Percentiles rank a stretch among this genome's conserved stretches.
phyloP scores from a whole-genome alignment of 2,888 invertebrate genomes.

The Luperina nickerlii region DNA sequence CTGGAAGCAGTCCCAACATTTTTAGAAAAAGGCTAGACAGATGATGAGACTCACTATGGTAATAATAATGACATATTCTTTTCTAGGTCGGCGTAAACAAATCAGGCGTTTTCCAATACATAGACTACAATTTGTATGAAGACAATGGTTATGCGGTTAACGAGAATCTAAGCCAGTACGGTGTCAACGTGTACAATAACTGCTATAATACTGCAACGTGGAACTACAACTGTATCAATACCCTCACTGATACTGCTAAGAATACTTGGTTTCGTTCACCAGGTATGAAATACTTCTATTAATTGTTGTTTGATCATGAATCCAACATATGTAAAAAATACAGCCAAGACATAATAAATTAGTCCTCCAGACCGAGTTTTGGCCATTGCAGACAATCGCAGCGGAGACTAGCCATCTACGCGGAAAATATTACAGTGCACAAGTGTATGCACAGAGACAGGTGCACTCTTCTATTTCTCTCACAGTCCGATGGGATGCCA shows the following conservation, averaged over 20 bases:
- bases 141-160: constrained; percentile 85
- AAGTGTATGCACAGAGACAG: too few relatives aligned
- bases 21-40: too few relatives aligned
- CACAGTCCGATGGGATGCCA: background rate
- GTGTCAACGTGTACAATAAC: constrained; percentile 65
- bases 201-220: constrained; percentile 73
- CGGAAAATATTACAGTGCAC: too few relatives aligned
- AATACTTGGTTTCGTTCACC: constrained; percentile 78
- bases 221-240: constrained; percentile 72
- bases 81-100: constrained; percentile 77
- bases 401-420: too few relatives aligned
- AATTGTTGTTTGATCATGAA: background rate
- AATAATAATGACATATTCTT: background rate
- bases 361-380: background rate
- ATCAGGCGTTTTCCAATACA: constrained; percentile 86
- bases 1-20: too few relatives aligned
- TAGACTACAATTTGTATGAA: constrained; percentile 85
- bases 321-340: background rate
- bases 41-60: background rate
- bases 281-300: constrained; percentile 39
- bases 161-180: constrained; percentile 66
- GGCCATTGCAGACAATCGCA: background rate
- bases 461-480: background rate
- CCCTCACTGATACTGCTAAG: constrained; percentile 76
- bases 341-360: background rate